Percentiles rank a stretch among this genome's conserved stretches.
phyloP scores from a whole-genome alignment of 2,113 vertebrate genomes.

The Hipposideros armiger region DNA sequence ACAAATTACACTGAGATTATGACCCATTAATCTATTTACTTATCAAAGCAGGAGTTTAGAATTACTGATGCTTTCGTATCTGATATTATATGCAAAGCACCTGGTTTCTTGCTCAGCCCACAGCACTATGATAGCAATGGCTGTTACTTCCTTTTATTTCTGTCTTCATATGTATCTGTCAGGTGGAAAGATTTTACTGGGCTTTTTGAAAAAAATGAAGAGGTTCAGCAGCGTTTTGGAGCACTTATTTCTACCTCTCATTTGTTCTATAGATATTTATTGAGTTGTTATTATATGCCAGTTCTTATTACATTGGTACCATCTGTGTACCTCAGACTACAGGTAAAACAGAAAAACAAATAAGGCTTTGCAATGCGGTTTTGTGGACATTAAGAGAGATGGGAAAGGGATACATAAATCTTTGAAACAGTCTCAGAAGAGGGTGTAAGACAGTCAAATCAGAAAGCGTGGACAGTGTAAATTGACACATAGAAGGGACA shows the following conservation, averaged over 20 bases:
- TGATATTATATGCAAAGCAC: not conserved
- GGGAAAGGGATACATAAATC: not conserved
- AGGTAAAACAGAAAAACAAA: not conserved
- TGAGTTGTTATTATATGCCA: not conserved
- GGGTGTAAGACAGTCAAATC: not conserved
- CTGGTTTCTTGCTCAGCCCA: not conserved
- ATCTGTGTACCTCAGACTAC: not conserved
- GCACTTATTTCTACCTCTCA: not conserved
- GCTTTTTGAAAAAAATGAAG: not conserved
- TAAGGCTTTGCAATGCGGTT: not conserved
- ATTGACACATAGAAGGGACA: not conserved
- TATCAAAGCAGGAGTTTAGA: not conserved
- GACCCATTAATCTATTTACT: not conserved
- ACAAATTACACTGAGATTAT: not conserved
- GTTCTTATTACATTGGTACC: not conserved
- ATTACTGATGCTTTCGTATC: not conserved
- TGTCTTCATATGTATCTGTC: not conserved
- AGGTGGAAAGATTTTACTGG: not conserved
- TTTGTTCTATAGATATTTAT: not conserved
- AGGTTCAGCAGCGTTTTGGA: not conserved
- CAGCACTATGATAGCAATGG: not conserved
- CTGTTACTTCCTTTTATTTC: constrained; percentile 1
- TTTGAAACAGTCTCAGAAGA: not conserved
- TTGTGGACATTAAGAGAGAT: not conserved
- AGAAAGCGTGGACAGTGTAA: not conserved